Evolutionary conservation across 1,140 invertebrate species (phyloP), one percentile per base, ranked within the genome.

Genomic region (Ips typographus): DNA sequence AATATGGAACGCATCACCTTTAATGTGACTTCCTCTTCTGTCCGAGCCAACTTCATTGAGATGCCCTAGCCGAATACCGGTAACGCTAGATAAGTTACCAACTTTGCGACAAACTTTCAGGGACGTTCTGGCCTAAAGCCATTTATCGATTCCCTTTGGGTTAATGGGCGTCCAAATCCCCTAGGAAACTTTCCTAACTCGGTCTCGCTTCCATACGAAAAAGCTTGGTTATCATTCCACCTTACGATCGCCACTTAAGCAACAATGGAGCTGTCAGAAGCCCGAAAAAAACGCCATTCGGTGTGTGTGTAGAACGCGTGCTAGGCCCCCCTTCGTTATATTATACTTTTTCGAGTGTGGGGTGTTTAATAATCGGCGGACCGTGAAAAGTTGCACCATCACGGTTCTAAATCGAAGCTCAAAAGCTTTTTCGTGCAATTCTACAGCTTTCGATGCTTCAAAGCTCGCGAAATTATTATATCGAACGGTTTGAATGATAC

Each of bases 1-100:
- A 49, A 8, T 49, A 6, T 38, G 7, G 64, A 65, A 65, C 64
- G 53, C 41, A 44, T 42, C 55, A 39, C 3, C 22, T 8, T 42
- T 65, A 65, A 65, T 65, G 64, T 47, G 64, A 65, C 43, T 65
- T 65, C 58, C 64, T 52, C 55, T 49, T 51, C 62, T 64, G 62
- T 64, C 62, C 62, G 44, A n/a, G 49, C 40, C 40, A 65, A 65
- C 53, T 58, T 65, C 64, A 65, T 65, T 57, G 64, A 47, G 64
- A 57, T 57, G 64, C 64, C 64, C 64, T 55, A 44, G 53, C 64
- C 58, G 64, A 65, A 57, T 65, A 57, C 53, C 40, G 64, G 55
- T 1, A 57, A 58, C 64, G 58, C 62, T 2, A 65, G 64, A 65
- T 65, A 65, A 65, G 64, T 65, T 57, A 57, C 64, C 58, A 65